Evolutionary conservation across 2,888 invertebrate genomes (phyloP), one percentile per base, ranked within the genome.

Genomic region (Pseudococcus viburni): DNA sequence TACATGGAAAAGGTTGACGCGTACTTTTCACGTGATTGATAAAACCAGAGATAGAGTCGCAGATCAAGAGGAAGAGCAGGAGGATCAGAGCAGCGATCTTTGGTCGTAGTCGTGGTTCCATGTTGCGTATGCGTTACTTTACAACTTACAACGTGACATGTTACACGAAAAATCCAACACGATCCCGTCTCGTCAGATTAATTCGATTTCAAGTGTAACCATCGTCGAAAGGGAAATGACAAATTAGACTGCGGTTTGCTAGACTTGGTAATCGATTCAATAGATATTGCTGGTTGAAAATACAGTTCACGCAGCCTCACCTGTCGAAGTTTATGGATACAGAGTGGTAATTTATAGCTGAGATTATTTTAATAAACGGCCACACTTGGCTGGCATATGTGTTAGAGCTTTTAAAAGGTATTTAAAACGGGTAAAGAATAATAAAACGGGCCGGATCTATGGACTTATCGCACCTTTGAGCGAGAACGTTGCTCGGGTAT

Each of bases 121-220:
- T 4, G 26, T 73, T 33, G 33, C 73, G 68, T 68, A 68, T 68
- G 26, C 12, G 26, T 26, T 22, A 4, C 68, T 11, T 42, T 42
- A 42, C 39, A 6, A 39, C 39, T 42, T 42, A 42, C 3, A 9
- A 42, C 0, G 42, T 5, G 42, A 42, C 42, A 42, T 42, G 42
- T 42, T 42, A 5, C 1, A 33, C 1, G 26, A 33, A 33, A 33
- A 33, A 33, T 33, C 26, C 1, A 33, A 51, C 9, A 9, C 68
- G 22, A 73, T 6, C 2, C 33, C 12, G 73, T 15, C 15, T 12
- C 26, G 5, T 68, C 2, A 15, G 73, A 73, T 73, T 73, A 73
- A 73, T 73, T 73, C 73, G 73, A 73, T 73, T 73, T 73, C 73
- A 33, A 73, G 73, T 73, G 73, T 73, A 73, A 73, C 26, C 73